Evolutionary conservation across 2,888 invertebrate species (phyloP).

Genomic region (Heliconius ismenius): DNA sequence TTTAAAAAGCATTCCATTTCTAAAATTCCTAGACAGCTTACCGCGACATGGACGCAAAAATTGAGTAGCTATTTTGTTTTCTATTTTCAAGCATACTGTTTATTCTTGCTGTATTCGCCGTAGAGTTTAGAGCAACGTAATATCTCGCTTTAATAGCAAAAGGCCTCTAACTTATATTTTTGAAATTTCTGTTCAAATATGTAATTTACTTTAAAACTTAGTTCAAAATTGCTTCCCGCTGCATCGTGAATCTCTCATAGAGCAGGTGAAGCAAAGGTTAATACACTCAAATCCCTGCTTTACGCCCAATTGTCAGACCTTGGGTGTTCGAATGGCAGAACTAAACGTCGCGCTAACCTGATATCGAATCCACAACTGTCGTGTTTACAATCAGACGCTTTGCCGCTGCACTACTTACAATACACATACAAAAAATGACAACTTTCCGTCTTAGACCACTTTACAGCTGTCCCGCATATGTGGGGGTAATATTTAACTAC

Average conservation of each 20-base stretch:
- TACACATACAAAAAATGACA: background rate
- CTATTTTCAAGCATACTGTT: constrained; percentile 12
- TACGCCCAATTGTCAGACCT: too few relatives aligned
- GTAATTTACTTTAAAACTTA: background rate
- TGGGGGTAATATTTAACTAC: constrained; percentile 41
- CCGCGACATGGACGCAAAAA: constrained; percentile 8
- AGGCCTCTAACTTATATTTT: background rate
- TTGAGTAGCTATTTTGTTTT: background rate
- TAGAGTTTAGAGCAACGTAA: constrained; percentile 7
- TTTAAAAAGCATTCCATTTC: background rate
- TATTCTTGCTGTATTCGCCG: constrained; percentile 21
- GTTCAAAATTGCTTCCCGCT: too few relatives aligned
- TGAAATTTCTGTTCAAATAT: background rate
- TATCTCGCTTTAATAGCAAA: constrained; percentile 19
- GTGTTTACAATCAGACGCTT: background rate
- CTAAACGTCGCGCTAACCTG: background rate
- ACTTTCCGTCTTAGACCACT: background rate
- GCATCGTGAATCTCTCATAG: too few relatives aligned
- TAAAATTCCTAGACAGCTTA: constrained; percentile 1
- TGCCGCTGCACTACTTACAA: background rate
- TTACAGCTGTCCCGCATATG: constrained; percentile 1
- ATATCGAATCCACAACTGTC: background rate
- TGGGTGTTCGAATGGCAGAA: too few relatives aligned
- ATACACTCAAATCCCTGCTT: too few relatives aligned
- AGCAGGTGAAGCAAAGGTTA: too few relatives aligned